Conservation (phyloP, 2,797 vertebrate genomes). For the Centropyge bicolor region DNA sequence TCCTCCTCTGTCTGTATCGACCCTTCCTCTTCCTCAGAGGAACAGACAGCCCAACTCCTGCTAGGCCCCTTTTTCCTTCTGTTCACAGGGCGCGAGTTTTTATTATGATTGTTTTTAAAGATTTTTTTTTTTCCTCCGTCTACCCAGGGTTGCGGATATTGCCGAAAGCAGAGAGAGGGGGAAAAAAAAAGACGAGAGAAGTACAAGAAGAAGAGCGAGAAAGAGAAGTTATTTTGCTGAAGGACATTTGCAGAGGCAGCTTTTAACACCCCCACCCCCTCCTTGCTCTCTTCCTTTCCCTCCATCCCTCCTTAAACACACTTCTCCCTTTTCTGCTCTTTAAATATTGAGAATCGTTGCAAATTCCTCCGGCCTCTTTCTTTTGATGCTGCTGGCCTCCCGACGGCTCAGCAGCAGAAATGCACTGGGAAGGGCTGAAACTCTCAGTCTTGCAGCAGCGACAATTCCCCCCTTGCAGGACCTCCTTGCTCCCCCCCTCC, state of each 20-base stretch:
- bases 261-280: constrained; percentile 65
- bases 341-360: constrained; percentile 79
- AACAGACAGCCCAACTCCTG: constrained; percentile 51
- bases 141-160: constrained; percentile 57
- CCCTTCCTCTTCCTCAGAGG: constrained; percentile 64
- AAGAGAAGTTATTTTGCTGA: constrained; percentile 73
- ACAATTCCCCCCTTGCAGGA: constrained; percentile 40
- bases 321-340: constrained; percentile 69
- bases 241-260: constrained; percentile 79
- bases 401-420: constrained; percentile 44
- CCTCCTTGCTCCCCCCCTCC: constrained; percentile 30
- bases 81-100: constrained; percentile 61
- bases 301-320: constrained; percentile 64
- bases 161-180: constrained; percentile 44
- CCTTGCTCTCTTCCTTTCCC: neutral
- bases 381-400: constrained; percentile 69
- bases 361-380: constrained; percentile 62
- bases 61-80: constrained; percentile 46
- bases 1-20: constrained; percentile 58
- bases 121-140: constrained; percentile 53
- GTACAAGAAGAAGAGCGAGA: constrained; percentile 21
- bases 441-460: constrained; percentile 47
- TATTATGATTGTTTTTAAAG: constrained; percentile 77
- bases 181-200: constrained; percentile 15
- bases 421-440: constrained; percentile 44